A percentile compares a stretch with the other conserved stretches of the same genome.
Evolutionary conservation across 2,797 vertebrate genomes (phyloP).

Genomic region (Xerus rutilus): DNA sequence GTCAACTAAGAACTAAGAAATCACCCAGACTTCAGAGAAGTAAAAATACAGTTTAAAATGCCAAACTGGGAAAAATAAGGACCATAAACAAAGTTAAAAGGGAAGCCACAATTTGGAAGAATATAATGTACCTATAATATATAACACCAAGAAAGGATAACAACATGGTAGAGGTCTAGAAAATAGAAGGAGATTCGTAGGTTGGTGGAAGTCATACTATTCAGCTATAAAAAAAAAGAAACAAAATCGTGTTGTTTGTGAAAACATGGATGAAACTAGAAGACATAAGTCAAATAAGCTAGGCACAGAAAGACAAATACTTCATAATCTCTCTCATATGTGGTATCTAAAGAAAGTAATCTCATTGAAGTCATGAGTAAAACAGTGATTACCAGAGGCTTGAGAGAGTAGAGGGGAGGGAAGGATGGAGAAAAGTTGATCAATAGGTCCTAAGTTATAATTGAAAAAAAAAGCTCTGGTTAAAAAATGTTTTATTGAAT

Average conservation of each 20-base stretch:
- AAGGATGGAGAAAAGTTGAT: background rate
- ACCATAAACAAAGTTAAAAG: background rate
- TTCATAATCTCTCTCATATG: background rate
- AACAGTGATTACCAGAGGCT: background rate
- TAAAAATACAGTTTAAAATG: background rate
- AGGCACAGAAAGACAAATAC: background rate
- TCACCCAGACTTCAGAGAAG: background rate
- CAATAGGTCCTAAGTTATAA: background rate
- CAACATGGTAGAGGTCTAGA: background rate
- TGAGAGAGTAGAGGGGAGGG: no score
- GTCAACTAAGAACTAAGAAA: background rate
- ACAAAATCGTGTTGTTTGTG: no score
- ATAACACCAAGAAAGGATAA: background rate
- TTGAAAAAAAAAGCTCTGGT: background rate
- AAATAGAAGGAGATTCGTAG: background rate
- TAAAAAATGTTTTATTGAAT: background rate
- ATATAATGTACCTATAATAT: background rate
- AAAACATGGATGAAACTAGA: background rate
- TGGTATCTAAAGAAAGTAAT: background rate
- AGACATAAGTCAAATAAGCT: background rate
- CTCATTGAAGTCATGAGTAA: background rate
- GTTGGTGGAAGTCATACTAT: background rate
- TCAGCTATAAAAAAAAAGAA: background rate
- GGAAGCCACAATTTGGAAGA: background rate
- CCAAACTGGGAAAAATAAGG: background rate